Evolutionary conservation across 2,888 invertebrate genomes (phyloP).

Genomic region (Patella ulyssiponensis): DNA sequence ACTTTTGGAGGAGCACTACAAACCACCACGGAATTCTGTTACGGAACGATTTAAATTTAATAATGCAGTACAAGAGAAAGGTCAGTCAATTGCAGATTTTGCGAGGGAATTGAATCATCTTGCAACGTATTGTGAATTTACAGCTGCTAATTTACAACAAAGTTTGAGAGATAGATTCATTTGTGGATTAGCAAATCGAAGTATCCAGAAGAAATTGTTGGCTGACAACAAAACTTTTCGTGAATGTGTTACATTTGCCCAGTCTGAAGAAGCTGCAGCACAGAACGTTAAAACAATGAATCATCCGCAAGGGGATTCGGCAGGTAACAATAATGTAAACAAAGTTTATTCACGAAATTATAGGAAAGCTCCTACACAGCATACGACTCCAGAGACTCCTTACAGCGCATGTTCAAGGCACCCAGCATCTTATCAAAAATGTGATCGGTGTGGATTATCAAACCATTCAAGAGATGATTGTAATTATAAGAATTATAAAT

Average conservation of each 20-base stretch:
- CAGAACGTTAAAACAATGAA: neutral
- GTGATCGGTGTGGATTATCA: neutral
- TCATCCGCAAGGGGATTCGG: no score
- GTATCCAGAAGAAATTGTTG: neutral
- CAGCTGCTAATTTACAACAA: neutral
- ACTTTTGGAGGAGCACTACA: neutral
- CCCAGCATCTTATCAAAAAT: neutral
- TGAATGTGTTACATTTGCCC: neutral
- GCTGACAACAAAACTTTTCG: neutral
- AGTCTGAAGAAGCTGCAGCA: neutral
- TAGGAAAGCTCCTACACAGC: neutral
- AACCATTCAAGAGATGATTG: neutral
- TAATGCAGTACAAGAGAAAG: neutral
- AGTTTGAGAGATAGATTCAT: neutral
- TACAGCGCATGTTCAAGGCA: neutral
- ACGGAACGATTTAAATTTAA: neutral
- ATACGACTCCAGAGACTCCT: neutral
- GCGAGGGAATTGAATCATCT: neutral
- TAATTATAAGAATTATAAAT: neutral
- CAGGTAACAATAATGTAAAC: neutral
- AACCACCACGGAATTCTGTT: neutral
- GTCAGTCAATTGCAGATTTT: neutral
- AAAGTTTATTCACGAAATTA: neutral
- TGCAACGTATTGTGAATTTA: neutral
- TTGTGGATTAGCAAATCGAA: neutral